Conservation (phyloP, 2,888 invertebrate genomes). For the Dioctria rufipes region DNA sequence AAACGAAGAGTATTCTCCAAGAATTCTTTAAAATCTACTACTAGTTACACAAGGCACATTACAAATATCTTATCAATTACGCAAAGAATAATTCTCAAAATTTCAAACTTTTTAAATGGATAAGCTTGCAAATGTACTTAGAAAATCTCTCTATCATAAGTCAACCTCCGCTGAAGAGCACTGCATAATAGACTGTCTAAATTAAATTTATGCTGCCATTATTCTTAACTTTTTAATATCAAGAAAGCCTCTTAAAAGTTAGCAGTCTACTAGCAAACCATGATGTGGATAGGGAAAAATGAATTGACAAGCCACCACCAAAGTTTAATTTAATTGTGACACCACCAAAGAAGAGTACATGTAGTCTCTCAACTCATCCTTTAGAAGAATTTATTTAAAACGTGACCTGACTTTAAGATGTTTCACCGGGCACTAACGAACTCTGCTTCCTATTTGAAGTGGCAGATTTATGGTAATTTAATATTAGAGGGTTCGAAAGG, state of each 20-base stretch:
- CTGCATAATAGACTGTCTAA: background rate
- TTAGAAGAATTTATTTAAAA: conserved; percentile 7
- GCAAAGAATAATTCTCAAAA: too few relatives aligned
- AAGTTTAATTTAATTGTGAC: conserved; percentile 58
- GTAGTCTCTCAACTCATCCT: background rate
- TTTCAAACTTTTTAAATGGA: too few relatives aligned
- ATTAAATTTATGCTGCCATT: conserved; percentile 22
- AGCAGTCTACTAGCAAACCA: conserved; percentile 19
- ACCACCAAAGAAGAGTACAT: conserved; percentile 49
- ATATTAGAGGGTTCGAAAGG: conserved; percentile 47
- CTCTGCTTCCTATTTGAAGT: conserved; percentile 54
- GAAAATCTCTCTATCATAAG: too few relatives aligned
- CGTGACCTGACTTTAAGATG: conserved; percentile 53
- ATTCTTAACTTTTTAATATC: conserved; percentile 47
- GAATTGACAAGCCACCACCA: conserved; percentile 52
- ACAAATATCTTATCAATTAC: too few relatives aligned
- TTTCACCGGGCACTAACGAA: conserved; percentile 51
- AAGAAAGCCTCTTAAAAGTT: conserved; percentile 43
- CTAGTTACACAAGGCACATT: too few relatives aligned
- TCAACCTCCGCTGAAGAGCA: too few relatives aligned
- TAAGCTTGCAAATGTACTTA: too few relatives aligned
- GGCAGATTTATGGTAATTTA: conserved; percentile 57
- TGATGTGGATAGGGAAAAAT: background rate
- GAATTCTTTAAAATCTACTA: too few relatives aligned
- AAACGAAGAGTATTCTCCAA: too few relatives aligned